Evolutionary conservation across 2,888 invertebrate genomes (phyloP), one percentile per base, ranked within the genome.

Genomic region (Xylota sylvarum): DNA sequence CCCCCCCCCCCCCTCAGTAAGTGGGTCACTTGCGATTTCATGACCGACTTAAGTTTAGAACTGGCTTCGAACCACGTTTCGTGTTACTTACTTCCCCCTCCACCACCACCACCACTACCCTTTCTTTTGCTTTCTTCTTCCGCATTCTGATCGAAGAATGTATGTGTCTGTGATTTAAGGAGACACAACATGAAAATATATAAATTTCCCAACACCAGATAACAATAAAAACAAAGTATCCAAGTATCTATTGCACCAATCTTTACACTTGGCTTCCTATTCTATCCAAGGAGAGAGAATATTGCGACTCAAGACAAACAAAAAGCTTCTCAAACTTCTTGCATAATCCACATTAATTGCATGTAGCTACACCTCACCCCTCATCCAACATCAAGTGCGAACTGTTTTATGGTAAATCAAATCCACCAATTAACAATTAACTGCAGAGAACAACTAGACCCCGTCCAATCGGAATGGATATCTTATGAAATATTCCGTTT

Each of bases 1-100:
- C 35, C n/a, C 78, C 83, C 55, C 55, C 73, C 70, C 58, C 73
- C 62, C 70, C 32, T 55, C 43, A 62, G 86, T 88, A 91, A 91
- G 91, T 91, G 88, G 92, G 91, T 91, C 91, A 91, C 91, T 91
- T 91, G 92, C 92, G 92, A 91, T 91, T 92, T 91, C 92, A 91
- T 91, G 91, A 92, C 91, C 91, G 91, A 92, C 91, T 91, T 91
- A 89, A 67, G 19, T 32, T 43, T 43, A 72, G 81, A 86, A 77
- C 72, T 77, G 40, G 50, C 81, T 81, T 85, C 40, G 76, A 14
- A 46, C 48, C 64, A 70, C 37, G 56, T 58, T 43, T 58, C 76
- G 70, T 52, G 69, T 79, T n/a, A 32, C 32, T 2, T 19, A 35
- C 14, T 60, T n/a, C 56, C 46, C 62, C 19, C 43, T 64, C 23